Base-by-base conservation (phyloP, 1,140 invertebrate genomes). In the Meloidogyne exigua region DNA sequence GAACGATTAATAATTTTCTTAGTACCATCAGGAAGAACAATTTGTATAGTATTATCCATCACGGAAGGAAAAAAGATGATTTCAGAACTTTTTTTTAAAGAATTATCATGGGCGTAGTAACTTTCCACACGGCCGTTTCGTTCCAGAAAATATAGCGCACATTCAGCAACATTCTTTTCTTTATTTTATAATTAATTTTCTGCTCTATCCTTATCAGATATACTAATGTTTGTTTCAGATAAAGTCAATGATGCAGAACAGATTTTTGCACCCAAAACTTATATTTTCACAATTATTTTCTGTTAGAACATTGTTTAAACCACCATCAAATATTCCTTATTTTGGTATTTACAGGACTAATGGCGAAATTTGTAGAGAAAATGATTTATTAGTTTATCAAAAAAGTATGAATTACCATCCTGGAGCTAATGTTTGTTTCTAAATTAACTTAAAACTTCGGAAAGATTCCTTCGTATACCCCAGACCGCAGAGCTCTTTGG, bases 381-480 rank as follows among this genome's bases (percentile, higher is more conserved):
- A 80, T 63, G 84, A 86, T 57, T 64, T 86, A 32, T 75, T 86
- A 15, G 84, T 86, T 44, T 76, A 69, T 68, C 84, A 86, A 64
- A 68, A 67, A 32, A 79, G 68, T 32, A 80, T 87, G 71, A 86
- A 86, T 49, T 86, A 86, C 75, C 85, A 87, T 72, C 84, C 84
- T 0, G 84, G 84, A 66, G 67, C 80, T 13, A 86, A 86, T 81
- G 84, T 87, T 72, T 67, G 81, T 72, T 65, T 42, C 11, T 44
- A 39, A 72, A 10, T 57, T n/a, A 64, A 49, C 63, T 28, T 32
- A 32, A 32, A n/a, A n/a, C n/a, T n/a, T n/a, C n/a, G n/a, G n/a
- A n/a, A n/a, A n/a, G n/a, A n/a, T n/a, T n/a, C n/a, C n/a, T n/a
- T n/a, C n/a, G n/a, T n/a, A n/a, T n/a, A n/a, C n/a, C n/a, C n/a